Evolutionary conservation across 2,888 invertebrate species (phyloP).

Genomic region (Thecophora atra): DNA sequence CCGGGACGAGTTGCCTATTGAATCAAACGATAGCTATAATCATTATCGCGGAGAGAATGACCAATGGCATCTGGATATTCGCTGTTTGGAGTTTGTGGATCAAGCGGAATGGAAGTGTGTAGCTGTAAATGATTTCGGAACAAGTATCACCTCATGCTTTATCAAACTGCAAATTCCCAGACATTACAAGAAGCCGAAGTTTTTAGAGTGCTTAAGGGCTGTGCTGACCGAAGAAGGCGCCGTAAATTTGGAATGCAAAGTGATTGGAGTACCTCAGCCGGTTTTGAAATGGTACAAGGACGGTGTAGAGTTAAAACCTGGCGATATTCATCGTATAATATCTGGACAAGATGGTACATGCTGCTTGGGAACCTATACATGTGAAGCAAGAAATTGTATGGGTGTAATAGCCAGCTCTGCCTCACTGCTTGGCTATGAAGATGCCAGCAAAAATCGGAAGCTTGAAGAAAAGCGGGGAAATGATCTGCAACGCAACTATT

Average conservation of each 20-base stretch:
- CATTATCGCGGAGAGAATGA: slow-evolving; percentile 77
- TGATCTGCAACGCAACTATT: slow-evolving; percentile 75
- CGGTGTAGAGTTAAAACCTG: slow-evolving; percentile 86
- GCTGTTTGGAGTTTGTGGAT: slow-evolving; percentile 80
- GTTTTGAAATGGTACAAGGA: slow-evolving; percentile 93
- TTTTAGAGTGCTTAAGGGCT: slow-evolving; percentile 85
- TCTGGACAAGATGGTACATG: slow-evolving; percentile 91
- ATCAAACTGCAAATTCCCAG: slow-evolving; percentile 85
- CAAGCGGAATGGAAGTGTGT: slow-evolving; percentile 94
- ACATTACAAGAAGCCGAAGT: slow-evolving; percentile 88
- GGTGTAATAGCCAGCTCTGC: slow-evolving; percentile 89
- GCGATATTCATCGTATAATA: slow-evolving; percentile 90
- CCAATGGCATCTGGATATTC: slow-evolving; percentile 77
- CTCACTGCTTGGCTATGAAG: slow-evolving; percentile 86
- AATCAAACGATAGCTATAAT: slow-evolving; percentile 75
- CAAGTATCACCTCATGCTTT: slow-evolving; percentile 87
- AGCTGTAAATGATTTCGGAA: slow-evolving; percentile 88
- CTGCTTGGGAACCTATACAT: slow-evolving; percentile 89
- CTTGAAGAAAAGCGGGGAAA: slow-evolving; percentile 63
- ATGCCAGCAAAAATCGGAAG: slow-evolving; percentile 70
- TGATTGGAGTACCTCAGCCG: slow-evolving; percentile 90
- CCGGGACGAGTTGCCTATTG: slow-evolving; percentile 83
- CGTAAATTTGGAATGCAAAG: slow-evolving; percentile 91
- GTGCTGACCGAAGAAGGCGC: slow-evolving; percentile 87
- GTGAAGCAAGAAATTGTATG: slow-evolving; percentile 92